Evolutionary conservation across 2,113 vertebrate species (phyloP).

Genomic region (Elaphurus davidianus): DNA sequence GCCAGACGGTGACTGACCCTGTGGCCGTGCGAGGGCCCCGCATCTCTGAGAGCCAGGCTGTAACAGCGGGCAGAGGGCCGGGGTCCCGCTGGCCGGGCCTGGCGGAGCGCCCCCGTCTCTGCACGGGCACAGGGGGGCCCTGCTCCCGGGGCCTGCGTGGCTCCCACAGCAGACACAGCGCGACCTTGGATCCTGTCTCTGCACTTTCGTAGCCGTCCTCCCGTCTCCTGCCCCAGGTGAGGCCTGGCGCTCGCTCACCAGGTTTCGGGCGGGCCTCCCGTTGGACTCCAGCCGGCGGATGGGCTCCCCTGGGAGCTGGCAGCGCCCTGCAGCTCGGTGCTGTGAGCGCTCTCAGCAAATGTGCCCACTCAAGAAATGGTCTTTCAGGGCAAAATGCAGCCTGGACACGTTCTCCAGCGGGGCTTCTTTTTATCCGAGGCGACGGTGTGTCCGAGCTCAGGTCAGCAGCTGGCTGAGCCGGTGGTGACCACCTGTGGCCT

Average conservation of each 20-base stretch:
- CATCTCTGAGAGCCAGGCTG: not conserved
- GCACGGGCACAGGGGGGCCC: fast-evolving
- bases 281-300: no score
- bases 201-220: not conserved
- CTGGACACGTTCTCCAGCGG: fast-evolving
- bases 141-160: not conserved
- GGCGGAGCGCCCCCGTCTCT: fast-evolving
- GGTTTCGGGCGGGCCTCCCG: not conserved
- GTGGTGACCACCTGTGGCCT: not conserved
- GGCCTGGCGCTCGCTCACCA: not conserved
- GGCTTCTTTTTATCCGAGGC: not conserved
- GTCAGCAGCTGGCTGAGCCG: not conserved
- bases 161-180: fast-evolving
- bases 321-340: not conserved
- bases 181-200: not conserved
- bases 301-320: fast-evolving
- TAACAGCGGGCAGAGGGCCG: not conserved
- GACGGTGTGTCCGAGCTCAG: not conserved
- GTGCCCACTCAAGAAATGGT: not conserved
- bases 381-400: not conserved
- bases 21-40: not conserved
- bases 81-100: fast-evolving
- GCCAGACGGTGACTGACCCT: not conserved
- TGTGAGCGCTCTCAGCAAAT: not conserved
- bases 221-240: fast-evolving